Percentiles rank a stretch among this genome's conserved stretches.
phyloP scores from a whole-genome alignment of 2,113 vertebrate species.

The Asarcornis scutulata region DNA sequence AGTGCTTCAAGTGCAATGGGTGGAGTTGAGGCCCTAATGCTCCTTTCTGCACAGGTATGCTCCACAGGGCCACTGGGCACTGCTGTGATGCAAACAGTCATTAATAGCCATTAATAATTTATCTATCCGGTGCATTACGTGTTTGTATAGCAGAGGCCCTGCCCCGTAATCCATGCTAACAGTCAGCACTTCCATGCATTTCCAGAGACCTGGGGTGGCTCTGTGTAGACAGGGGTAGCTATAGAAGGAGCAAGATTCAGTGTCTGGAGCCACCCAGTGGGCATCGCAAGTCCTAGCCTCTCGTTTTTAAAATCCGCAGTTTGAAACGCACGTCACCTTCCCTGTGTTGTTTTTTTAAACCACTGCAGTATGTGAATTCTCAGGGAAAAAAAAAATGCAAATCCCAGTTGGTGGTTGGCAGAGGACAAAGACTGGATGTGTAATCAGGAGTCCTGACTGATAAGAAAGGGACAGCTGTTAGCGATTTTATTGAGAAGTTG shows the following conservation, averaged over 20 bases:
- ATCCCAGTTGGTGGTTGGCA: neutral
- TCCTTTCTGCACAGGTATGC: neutral
- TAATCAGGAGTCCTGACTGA: neutral
- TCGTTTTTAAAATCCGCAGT: neutral
- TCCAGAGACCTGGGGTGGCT: neutral
- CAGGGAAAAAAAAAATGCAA: neutral
- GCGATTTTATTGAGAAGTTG: neutral
- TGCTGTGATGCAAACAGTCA: neutral
- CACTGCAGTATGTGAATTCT: neutral
- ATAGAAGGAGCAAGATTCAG: neutral
- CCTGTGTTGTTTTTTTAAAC: neutral
- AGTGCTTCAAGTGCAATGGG: neutral
- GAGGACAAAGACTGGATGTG: neutral
- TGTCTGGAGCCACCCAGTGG: conserved; percentile 50
- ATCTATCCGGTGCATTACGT: neutral
- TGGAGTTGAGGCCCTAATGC: neutral
- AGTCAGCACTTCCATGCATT: neutral
- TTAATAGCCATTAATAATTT: neutral
- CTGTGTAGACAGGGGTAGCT: neutral
- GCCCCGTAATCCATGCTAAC: neutral
- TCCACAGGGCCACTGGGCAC: neutral
- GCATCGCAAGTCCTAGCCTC: neutral
- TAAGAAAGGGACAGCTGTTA: neutral
- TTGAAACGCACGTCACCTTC: neutral
- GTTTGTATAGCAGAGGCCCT: neutral